These are phyloP conservation scores for Gymnopithys bicolor DNA, from an alignment of 2,797 vertebrate genomes.

Conservation along the genomic window DNA sequence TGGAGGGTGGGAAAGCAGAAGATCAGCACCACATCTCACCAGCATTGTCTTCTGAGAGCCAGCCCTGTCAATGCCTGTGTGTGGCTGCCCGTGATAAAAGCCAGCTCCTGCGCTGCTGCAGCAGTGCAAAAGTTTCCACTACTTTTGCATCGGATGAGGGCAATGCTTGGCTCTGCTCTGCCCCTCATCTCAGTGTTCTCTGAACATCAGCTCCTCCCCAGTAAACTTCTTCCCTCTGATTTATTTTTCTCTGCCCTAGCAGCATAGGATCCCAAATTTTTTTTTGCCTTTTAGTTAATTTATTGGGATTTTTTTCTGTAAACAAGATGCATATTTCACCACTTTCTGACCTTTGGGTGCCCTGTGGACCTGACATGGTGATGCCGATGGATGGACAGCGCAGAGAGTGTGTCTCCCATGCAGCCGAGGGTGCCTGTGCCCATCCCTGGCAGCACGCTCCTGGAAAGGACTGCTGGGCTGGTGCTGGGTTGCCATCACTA, in stretches of 20 bases:
- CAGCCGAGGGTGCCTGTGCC: neutral
- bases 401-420: rapidly evolving
- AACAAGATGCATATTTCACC: rapidly evolving
- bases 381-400: neutral
- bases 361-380: rapidly evolving
- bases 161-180: neutral
- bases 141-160: neutral
- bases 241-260: neutral
- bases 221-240: neutral
- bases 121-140: neutral
- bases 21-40: neutral
- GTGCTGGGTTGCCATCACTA: neutral
- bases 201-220: neutral
- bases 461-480: neutral
- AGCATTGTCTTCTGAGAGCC: rapidly evolving
- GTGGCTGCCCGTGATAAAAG: neutral
- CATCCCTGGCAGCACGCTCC: neutral
- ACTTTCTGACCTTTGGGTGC: rapidly evolving
- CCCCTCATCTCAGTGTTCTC: neutral
- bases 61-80: neutral
- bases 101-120: rapidly evolving
- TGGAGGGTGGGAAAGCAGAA: neutral
- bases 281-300: neutral
- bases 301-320: neutral
- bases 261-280: neutral